Conservation (phyloP, 2,113 vertebrate genomes). For the Crypturellus undulatus region DNA sequence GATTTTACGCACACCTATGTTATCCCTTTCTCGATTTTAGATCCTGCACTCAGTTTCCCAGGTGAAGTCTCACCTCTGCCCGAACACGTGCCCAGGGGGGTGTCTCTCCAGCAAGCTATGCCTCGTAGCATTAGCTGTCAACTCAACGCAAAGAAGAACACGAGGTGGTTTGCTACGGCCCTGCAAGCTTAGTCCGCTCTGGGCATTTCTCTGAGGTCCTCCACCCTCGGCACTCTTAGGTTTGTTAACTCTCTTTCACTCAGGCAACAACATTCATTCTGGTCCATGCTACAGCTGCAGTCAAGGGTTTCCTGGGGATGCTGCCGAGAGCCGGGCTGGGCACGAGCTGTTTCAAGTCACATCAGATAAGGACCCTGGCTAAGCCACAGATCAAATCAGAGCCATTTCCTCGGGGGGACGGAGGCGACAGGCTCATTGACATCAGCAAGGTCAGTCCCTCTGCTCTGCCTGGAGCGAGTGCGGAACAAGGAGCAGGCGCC, state of each 20-base stretch:
- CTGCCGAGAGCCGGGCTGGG: neutral
- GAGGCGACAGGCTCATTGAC: neutral
- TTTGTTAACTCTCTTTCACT: neutral
- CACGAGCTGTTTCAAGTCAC: neutral
- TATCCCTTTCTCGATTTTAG: neutral
- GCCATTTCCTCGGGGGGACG: neutral
- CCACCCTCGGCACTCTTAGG: too few relatives aligned
- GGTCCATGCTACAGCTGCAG: neutral
- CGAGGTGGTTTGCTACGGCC: neutral
- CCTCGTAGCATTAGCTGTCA: neutral
- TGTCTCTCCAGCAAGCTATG: neutral
- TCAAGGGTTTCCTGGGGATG: neutral
- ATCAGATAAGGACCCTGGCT: neutral
- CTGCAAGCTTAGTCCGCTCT: neutral
- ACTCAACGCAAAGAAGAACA: neutral
- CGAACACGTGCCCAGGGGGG: neutral
- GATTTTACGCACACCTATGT: neutral
- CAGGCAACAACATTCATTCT: neutral
- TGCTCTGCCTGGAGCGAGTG: constrained; percentile 9
- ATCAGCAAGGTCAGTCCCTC: neutral
- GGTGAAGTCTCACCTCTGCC: neutral
- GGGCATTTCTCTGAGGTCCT: neutral
- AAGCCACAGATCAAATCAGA: constrained; percentile 31
- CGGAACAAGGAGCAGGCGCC: neutral
- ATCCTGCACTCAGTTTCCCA: neutral